Conservation (phyloP, 2,888 invertebrate species). For the Epistrophella euchroma region DNA sequence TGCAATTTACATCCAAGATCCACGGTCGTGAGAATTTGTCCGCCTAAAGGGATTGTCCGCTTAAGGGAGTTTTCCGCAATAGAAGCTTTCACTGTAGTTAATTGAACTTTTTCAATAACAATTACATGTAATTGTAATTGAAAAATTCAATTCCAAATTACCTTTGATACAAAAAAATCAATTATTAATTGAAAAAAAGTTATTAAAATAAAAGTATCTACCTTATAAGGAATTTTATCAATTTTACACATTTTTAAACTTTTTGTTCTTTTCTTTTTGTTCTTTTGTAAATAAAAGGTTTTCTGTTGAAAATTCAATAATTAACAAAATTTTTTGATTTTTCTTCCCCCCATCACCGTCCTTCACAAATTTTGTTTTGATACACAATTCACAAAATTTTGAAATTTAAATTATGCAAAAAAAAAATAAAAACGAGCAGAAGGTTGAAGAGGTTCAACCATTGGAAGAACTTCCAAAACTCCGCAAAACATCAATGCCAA, state of each 20-base stretch:
- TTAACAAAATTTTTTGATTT: slow-evolving; percentile 22
- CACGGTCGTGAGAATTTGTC: no score
- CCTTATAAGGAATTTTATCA: no score
- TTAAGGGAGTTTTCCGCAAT: no score
- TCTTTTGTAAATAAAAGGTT: slow-evolving; percentile 4
- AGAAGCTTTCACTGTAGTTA: no score
- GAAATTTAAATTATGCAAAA: slow-evolving; percentile 3
- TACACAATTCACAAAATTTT: background rate
- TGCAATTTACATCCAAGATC: no score
- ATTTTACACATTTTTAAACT: background rate
- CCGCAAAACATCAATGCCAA: slow-evolving; percentile 80
- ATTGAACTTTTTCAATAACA: no score
- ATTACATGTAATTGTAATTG: no score
- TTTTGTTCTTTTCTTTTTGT: background rate
- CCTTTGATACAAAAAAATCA: no score
- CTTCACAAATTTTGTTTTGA: slow-evolving; percentile 21
- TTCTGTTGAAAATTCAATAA: background rate
- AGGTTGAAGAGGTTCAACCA: slow-evolving; percentile 80
- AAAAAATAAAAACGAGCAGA: slow-evolving; percentile 75
- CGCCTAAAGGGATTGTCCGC: no score
- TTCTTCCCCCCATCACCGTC: slow-evolving; percentile 3
- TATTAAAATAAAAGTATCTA: no score
- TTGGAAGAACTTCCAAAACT: slow-evolving; percentile 82
- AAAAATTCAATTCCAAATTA: no score
- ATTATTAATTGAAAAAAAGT: no score